These are phyloP conservation scores for Hirundichthys speculiger DNA, from an alignment of 2,113 vertebrate genomes.

Conservation along the genomic window DNA sequence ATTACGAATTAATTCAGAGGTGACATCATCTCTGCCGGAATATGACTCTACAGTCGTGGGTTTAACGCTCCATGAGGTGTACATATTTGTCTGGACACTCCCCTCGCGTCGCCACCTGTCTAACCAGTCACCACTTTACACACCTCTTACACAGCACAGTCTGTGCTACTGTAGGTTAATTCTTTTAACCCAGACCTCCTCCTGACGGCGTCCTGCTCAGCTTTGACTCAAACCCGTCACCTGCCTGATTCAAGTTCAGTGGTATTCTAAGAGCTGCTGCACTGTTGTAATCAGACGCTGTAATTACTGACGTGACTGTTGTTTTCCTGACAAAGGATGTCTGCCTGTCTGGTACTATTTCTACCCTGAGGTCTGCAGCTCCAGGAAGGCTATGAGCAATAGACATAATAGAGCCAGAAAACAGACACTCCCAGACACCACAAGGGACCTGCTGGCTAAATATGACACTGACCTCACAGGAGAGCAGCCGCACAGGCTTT, in stretches of 20 bases:
- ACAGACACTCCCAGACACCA: constrained; percentile 84
- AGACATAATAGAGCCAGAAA: constrained; percentile 85
- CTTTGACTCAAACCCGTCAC: constrained; percentile 58
- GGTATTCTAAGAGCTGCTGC: constrained; percentile 57
- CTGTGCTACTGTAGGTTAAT: constrained; percentile 48
- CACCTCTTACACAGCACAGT: constrained; percentile 13
- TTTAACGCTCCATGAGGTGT: background rate
- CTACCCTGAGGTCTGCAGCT: constrained; percentile 80
- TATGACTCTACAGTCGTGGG: background rate
- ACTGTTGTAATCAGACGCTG: constrained; percentile 71
- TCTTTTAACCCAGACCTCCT: constrained; percentile 51
- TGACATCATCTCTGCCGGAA: background rate
- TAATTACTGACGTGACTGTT: constrained; percentile 76
- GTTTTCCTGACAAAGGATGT: constrained; percentile 79
- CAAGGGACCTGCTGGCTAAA: constrained; percentile 80
- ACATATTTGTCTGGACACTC: constrained; percentile 59
- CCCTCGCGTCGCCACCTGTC: constrained; percentile 51
- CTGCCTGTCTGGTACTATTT: constrained; percentile 78
- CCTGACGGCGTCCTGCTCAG: constrained; percentile 21
- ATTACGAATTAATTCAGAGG: background rate
- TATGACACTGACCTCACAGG: constrained; percentile 78
- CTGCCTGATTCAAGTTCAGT: constrained; percentile 54
- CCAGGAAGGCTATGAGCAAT: constrained; percentile 77
- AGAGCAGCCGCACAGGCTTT: constrained; percentile 71
- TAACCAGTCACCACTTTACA: constrained; percentile 56